These are phyloP conservation scores for Tenodera sinensis DNA, from an alignment of 2,888 invertebrate species.

Conservation along the genomic window DNA sequence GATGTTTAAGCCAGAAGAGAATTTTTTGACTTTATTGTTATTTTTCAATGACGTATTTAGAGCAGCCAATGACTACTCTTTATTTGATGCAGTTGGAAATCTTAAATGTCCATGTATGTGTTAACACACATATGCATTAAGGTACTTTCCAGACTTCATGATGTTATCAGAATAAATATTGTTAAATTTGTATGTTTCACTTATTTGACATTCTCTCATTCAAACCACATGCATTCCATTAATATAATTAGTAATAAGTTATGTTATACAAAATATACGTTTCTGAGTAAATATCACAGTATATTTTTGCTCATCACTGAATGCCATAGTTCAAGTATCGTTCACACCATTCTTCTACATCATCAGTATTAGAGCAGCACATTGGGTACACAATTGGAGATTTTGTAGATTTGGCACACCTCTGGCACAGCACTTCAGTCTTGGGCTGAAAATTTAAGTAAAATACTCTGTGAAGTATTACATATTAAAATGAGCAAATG, in stretches of 20 bases:
- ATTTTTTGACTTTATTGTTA: too few relatives aligned
- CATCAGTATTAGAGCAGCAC: conserved; percentile 56
- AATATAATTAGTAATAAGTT: not conserved
- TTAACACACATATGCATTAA: too few relatives aligned
- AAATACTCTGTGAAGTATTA: not conserved
- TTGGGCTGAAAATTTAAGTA: conserved; percentile 11
- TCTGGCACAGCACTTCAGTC: conserved; percentile 52
- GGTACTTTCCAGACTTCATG: too few relatives aligned
- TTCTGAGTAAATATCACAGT: not conserved
- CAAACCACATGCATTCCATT: not conserved
- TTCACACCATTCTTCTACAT: conserved; percentile 56
- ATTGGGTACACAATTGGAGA: conserved; percentile 55
- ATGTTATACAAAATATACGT: not conserved
- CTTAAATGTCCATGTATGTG: too few relatives aligned
- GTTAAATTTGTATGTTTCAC: too few relatives aligned
- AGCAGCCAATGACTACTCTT: too few relatives aligned
- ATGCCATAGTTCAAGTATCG: conserved; percentile 56
- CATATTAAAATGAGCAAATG: too few relatives aligned
- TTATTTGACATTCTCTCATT: too few relatives aligned
- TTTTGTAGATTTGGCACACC: conserved; percentile 60
- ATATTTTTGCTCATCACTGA: not conserved
- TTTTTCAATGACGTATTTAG: too few relatives aligned
- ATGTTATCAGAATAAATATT: too few relatives aligned
- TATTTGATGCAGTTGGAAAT: too few relatives aligned
- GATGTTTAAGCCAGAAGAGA: too few relatives aligned